A percentile compares a stretch with the other conserved stretches of the same genome.
Evolutionary conservation across 2,888 invertebrate species (phyloP).

Genomic region (Eilema depressum): DNA sequence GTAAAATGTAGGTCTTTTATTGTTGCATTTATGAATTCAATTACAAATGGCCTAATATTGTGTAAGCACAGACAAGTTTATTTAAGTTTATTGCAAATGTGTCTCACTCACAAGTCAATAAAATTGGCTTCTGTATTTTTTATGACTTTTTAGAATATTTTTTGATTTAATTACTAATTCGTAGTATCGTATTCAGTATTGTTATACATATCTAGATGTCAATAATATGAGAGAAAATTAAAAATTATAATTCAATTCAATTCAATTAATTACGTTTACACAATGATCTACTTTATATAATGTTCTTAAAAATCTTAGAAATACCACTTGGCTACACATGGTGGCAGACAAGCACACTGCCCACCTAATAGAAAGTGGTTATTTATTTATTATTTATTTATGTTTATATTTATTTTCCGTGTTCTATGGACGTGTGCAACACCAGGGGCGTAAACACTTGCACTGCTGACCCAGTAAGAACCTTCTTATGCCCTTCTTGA

Average conservation of each 20-base stretch:
- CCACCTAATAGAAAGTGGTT: too few species aligned
- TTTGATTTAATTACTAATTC: background rate
- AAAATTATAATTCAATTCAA: background rate
- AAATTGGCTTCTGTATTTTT: too few species aligned
- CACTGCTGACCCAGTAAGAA: too few species aligned
- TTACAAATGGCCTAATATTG: background rate
- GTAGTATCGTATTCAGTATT: background rate
- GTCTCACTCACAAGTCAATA: too few species aligned
- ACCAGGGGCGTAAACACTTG: too few species aligned
- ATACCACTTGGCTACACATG: too few species aligned
- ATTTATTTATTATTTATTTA: too few species aligned
- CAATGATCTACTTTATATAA: background rate
- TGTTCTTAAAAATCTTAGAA: conserved; percentile 1
- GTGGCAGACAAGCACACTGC: too few species aligned
- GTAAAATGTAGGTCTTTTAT: background rate
- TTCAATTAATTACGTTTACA: background rate
- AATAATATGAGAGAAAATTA: background rate
- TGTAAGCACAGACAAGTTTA: background rate
- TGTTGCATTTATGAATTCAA: background rate
- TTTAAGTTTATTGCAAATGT: background rate
- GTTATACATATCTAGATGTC: conserved; percentile 4
- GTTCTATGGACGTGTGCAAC: too few species aligned
- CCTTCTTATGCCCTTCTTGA: too few species aligned
- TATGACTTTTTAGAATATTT: background rate
- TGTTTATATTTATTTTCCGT: too few species aligned